Conservation (phyloP, 2,113 vertebrate genomes). For the Uria aalge region DNA sequence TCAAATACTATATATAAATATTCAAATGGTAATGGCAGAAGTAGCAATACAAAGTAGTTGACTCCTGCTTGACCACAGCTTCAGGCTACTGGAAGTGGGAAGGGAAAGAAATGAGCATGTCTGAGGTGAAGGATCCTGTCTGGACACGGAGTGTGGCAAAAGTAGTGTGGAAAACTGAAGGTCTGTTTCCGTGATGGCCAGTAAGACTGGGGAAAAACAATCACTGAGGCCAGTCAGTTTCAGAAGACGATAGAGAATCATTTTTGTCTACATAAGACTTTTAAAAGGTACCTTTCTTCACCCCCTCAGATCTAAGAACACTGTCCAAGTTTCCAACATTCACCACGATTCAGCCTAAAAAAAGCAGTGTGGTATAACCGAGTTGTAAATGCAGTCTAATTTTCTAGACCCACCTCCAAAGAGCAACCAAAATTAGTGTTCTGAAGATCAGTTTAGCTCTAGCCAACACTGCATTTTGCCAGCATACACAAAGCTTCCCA, state of each 20-base stretch:
- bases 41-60: background rate
- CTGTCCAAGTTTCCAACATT: background rate
- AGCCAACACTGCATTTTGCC: background rate
- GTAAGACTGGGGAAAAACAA: background rate
- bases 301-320: background rate
- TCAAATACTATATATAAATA: background rate
- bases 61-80: background rate
- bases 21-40: background rate
- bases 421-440: slow-evolving; percentile 3
- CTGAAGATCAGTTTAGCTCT: background rate
- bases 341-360: background rate
- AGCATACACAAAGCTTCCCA: background rate
- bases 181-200: background rate
- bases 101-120: background rate
- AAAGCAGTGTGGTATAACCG: background rate
- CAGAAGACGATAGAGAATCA: background rate
- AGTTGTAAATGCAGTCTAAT: background rate
- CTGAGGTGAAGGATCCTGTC: background rate
- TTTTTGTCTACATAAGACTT: background rate
- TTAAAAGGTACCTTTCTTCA: background rate
- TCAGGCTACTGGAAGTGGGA: background rate
- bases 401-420: background rate
- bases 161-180: background rate
- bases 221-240: background rate
- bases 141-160: background rate